Evolutionary conservation across 2,797 vertebrate genomes (phyloP), one percentile per base, ranked within the genome.

Genomic region (Enteromius viviparus): DNA sequence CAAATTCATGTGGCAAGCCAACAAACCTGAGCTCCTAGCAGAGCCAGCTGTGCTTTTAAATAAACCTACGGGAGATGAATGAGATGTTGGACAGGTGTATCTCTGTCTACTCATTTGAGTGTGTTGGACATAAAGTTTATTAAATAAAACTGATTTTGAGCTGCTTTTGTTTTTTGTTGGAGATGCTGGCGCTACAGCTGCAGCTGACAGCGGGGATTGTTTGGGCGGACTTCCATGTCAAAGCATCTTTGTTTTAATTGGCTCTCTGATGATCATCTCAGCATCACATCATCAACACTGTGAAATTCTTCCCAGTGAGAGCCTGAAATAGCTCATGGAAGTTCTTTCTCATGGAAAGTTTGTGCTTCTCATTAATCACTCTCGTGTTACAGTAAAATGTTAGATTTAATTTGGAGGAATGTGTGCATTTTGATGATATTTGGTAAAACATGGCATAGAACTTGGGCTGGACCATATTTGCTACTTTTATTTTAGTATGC

Each of bases 191-290:
- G 19, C 23, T 45, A 4, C 1, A 3, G 60, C 47, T 47, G 21
- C 49, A 66, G 21, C 21, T n/a, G 51, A 51, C 62, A 64, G 23
- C 75, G 23, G 64, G 76, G 66, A 49, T 72, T 32, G 51, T 51
- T 29, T 14, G 42, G 65, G 55, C 79, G 17, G 68, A 34, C 74
- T 53, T 78, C 65, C 65, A 81, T 72, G 32, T 29, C 21, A 72
- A 78, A 76, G 32, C 49, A n/a, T 53, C 55, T 47, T 53, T 74
- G 75, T 85, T 78, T 76, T 78, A 69, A 83, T 77, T 83, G 74
- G 81, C 74, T 77, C 21, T 83, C 3, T 77, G 23, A 60, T 45
- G 65, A 74, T 76, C 40, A 66, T 82, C 23, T 29, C 34, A 29
- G 34, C 71, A n/a, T 75, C 26, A 34, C 47, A 80, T 58, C 72